Conservation (phyloP, 2,113 vertebrate genomes). For the Melanotaenia duboulayi region DNA sequence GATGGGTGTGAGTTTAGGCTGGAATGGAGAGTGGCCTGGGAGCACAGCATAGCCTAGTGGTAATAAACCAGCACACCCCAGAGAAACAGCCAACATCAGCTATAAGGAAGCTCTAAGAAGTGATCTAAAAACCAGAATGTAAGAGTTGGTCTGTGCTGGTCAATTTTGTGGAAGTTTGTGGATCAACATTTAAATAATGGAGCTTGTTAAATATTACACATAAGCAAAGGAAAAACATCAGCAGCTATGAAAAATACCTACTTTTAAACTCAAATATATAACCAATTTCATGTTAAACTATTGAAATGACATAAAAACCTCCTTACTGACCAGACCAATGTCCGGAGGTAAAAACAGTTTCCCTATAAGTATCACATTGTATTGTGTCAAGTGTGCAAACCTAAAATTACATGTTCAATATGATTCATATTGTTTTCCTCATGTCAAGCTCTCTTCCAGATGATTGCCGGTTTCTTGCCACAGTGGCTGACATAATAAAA, state of each 20-base stretch:
- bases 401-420: neutral
- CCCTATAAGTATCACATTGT: neutral
- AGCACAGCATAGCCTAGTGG: conserved; percentile 63
- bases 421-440: too few species aligned
- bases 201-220: neutral
- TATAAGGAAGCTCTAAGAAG: neutral
- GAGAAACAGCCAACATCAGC: conserved; percentile 31
- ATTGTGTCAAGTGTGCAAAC: neutral
- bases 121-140: conserved; percentile 1
- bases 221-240: neutral
- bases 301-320: neutral
- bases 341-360: neutral
- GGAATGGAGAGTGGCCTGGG: conserved; percentile 57
- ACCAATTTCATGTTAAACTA: neutral
- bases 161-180: neutral
- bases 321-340: too few species aligned
- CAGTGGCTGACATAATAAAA: conserved; percentile 36
- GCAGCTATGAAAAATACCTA: too few species aligned
- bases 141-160: neutral
- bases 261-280: neutral
- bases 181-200: neutral
- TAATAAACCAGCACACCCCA: conserved; percentile 60
- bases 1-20: conserved; percentile 69
- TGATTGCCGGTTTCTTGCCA: conserved; percentile 23
- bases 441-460: conserved; percentile 25